Base-by-base conservation (phyloP, 2,113 vertebrate species). In the Irena cyanogastra region DNA sequence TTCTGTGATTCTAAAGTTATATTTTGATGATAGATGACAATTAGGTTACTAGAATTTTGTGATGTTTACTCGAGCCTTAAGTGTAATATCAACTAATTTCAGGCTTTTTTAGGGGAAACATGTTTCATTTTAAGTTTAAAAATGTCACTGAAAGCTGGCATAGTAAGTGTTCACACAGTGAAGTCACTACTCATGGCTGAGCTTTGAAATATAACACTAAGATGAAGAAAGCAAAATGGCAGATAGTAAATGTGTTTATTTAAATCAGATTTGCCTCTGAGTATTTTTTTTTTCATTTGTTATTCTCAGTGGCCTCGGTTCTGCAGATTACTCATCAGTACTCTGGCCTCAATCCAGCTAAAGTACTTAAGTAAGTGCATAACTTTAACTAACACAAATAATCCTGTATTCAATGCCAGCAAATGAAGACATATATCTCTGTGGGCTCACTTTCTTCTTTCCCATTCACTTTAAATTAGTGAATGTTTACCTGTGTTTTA, bases 301-400 rank as follows among this genome's bases (percentile, higher is more conserved):
- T 90, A 72, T 94, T 95, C 94, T 87, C 45, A 41, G 68, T 63
- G 66, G 87, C 81, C 66, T 87, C 24, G 6, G 42, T 91, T 95
- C 63, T 80, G 37, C 85, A 89, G 30, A 91, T 79, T 94, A 93
- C 81, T 94, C 78, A 80, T 94, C 84, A 93, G 79, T 77, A 66
- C 45, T 86, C 66, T 96, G 96, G 96, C 91, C 89, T 86, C 84
- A 88, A 28, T 91, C 84, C 94, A 96, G 82, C 78, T 83, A 42
- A 90, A 94, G 54, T 89, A 87, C 50, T 96, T 91, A 80, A 96
- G 74, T 87, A 79, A 87, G 45, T 47, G 78, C 93, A 77, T 90
- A 91, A 93, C 93, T 93, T 97, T 72, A 94, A 95, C 81, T 90
- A 96, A 96, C 89, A 87, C 14, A 8, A 94, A 79, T 94, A 85